Base-by-base conservation (phyloP, 1,140 invertebrate species). In the Acromyrmex heyeri region DNA sequence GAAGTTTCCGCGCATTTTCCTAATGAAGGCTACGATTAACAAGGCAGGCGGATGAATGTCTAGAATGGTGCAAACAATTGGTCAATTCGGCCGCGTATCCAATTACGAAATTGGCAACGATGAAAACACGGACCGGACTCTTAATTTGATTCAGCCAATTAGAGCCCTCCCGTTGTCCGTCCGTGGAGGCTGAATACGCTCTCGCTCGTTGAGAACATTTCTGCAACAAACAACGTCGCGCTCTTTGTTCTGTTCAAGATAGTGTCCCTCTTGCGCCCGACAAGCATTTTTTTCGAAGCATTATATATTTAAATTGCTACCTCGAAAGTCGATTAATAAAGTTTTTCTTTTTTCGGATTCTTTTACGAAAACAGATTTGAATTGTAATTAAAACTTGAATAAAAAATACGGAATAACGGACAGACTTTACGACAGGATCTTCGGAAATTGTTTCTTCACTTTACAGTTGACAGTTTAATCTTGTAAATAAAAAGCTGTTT, bases 141-240 rank as follows among this genome's bases (percentile, higher is more conserved):
- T 91, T 94, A 95, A 95, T 94, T 95, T 91, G 92, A 95, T 95
- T 95, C 91, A 90, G 91, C 91, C 94, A 94, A 94, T 95, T 94
- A 91, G 59, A 88, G 59, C 64, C 44, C 50, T 67, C 48, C 21
- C 79, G 30, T 44, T 44, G 38, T 44, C 72, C 24, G 50, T 34
- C n/a, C 50, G 30, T 57, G 12, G 16, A 59, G 65, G n/a, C 65
- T 70, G 79, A 83, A 83, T 73, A n/a, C 38, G 34, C 18, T 6
- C 24, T 34, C 34, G 53, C 53, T 82, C 69, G 55, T 75, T 24
- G 69, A 61, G 79, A 50, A 75, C 34, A 82, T 82, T 82, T 73
- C 55, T 34, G 53, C 53, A 5, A 53, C 67, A 73, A 73, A 57
- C 48, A 38, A 30, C 44, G 44, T 14, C 48, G 27, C 14, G 44